phyloP scores from a whole-genome alignment of 64 coral and sea anemone genomes.

The Acropora yongei region DNA sequence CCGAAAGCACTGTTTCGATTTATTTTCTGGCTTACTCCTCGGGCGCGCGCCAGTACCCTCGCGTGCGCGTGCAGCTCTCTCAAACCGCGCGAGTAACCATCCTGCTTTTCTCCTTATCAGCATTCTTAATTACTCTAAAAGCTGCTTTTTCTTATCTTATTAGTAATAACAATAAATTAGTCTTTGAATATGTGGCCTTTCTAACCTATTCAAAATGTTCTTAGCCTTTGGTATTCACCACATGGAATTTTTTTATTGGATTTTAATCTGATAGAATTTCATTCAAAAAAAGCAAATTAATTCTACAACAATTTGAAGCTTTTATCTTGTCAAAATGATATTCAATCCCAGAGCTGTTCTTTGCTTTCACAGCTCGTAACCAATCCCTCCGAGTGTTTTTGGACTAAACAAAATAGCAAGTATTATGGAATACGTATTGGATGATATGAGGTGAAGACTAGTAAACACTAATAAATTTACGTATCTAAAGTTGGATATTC shows the following conservation, averaged over 20 bases:
- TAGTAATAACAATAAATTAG: background rate
- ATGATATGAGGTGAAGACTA: too few species aligned
- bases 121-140: too few species aligned
- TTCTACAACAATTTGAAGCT: background rate
- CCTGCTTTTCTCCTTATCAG: too few species aligned
- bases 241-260: background rate
- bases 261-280: background rate
- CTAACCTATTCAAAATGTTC: constrained; percentile 7
- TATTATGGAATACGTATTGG: background rate
- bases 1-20: too few species aligned
- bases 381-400: background rate
- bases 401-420: background rate
- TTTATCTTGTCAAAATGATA: background rate
- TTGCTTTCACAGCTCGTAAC: background rate
- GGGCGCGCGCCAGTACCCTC: too few species aligned
- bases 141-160: background rate
- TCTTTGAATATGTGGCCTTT: constrained; percentile 27
- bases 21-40: too few species aligned
- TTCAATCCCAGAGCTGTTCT: background rate
- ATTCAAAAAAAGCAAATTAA: background rate
- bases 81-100: too few species aligned
- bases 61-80: too few species aligned
- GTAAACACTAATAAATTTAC: too few species aligned
- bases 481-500: too few species aligned
- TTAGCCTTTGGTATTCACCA: background rate